Evolutionary conservation across 1,140 invertebrate species (phyloP).

Genomic region (Hetaerina americana): DNA sequence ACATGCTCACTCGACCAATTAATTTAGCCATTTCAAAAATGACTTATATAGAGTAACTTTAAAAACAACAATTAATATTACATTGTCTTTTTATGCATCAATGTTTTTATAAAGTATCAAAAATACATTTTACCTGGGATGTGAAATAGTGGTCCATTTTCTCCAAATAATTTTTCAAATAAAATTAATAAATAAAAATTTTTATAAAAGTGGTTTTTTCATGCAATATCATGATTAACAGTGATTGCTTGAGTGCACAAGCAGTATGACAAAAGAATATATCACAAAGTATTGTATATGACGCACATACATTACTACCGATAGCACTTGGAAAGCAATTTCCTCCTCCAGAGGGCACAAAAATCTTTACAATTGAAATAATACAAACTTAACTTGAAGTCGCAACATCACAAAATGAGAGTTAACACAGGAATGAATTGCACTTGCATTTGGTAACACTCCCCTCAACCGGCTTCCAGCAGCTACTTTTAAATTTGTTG

Average conservation of each 20-base stretch:
- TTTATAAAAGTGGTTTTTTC: background rate
- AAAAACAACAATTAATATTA: background rate
- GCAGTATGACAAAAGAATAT: no score
- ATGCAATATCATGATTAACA: background rate
- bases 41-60: background rate
- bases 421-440: background rate
- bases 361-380: background rate
- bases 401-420: background rate
- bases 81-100: background rate
- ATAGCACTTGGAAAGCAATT: background rate
- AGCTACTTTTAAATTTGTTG: background rate
- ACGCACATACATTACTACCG: background rate
- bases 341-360: background rate
- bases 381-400: background rate
- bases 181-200: background rate
- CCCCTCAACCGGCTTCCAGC: background rate
- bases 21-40: background rate
- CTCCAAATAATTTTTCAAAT: background rate
- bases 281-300: no score
- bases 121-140: background rate
- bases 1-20: background rate
- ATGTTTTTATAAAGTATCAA: constrained; percentile 1
- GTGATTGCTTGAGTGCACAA: no score
- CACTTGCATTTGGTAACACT: background rate
- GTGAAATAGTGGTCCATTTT: background rate